These are phyloP conservation scores for Rhinoraja longicauda DNA, from an alignment of 2,797 vertebrate species.

Conservation along the genomic window DNA sequence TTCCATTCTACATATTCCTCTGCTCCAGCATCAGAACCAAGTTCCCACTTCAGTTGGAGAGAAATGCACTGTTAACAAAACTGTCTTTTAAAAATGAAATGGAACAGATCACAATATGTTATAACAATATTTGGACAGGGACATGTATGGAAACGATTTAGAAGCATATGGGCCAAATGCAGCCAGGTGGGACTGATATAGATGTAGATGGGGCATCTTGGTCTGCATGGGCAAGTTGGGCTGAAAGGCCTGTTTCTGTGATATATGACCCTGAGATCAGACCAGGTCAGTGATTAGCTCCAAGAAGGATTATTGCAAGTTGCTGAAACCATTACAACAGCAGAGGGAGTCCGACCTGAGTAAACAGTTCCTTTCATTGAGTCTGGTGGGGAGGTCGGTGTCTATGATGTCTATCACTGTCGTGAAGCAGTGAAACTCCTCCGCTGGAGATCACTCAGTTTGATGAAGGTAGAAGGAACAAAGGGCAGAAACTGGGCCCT, in stretches of 20 bases:
- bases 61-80: background rate
- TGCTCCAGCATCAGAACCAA: background rate
- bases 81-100: background rate
- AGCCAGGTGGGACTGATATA: too few species aligned
- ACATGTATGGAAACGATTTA: too few species aligned
- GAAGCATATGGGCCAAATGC: too few species aligned
- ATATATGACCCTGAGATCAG: background rate
- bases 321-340: background rate
- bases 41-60: background rate
- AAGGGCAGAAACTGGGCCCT: background rate
- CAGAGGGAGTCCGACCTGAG: background rate
- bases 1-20: background rate
- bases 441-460: background rate
- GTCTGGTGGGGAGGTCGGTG: too few species aligned
- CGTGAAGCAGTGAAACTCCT: too few species aligned
- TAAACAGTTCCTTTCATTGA: background rate
- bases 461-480: background rate
- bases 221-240: too few species aligned
- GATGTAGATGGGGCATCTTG: too few species aligned
- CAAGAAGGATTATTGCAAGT: background rate
- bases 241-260: too few species aligned
- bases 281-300: background rate
- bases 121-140: too few species aligned
- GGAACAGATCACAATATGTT: background rate
- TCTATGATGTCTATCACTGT: too few species aligned